A percentile compares a stretch with the other conserved stretches of the same genome.
These are phyloP conservation scores for Mya arenaria DNA, from an alignment of 1,140 invertebrate genomes.

Conservation along the genomic window DNA sequence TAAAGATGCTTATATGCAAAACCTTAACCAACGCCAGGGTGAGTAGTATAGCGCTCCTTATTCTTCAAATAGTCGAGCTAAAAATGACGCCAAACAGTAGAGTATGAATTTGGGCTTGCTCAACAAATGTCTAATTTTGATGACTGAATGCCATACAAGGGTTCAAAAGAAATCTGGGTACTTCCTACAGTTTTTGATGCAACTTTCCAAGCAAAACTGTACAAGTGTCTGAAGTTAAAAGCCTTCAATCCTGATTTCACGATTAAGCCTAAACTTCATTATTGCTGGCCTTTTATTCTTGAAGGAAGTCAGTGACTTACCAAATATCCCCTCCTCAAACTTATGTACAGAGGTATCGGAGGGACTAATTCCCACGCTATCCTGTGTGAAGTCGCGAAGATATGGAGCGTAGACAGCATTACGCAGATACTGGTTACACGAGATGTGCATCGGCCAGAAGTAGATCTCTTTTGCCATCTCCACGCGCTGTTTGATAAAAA, in stretches of 20 bases:
- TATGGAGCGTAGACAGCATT: conserved; percentile 80
- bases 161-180: neutral
- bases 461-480: conserved; percentile 55
- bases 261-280: too few species aligned
- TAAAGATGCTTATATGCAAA: too few species aligned
- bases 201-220: neutral
- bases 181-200: neutral
- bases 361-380: conserved; percentile 81
- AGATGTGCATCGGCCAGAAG: conserved; percentile 74
- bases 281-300: too few species aligned
- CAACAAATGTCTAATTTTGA: too few species aligned
- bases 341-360: conserved; percentile 58
- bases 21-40: too few species aligned
- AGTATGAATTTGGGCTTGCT: too few species aligned
- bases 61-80: too few species aligned
- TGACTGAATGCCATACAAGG: too few species aligned
- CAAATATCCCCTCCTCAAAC: conserved; percentile 28
- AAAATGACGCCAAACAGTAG: too few species aligned
- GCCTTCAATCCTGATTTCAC: too few species aligned
- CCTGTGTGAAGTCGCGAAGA: conserved; percentile 79
- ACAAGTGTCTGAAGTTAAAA: too few species aligned
- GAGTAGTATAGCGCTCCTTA: too few species aligned
- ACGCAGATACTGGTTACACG: conserved; percentile 75
- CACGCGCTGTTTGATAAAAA: conserved; percentile 65
- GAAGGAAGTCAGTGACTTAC: conserved; percentile 9